Percentiles rank a stretch among this genome's conserved stretches.
Conservation (phyloP, 2,113 vertebrate genomes). For the Daphoenositta chrysoptera region DNA sequence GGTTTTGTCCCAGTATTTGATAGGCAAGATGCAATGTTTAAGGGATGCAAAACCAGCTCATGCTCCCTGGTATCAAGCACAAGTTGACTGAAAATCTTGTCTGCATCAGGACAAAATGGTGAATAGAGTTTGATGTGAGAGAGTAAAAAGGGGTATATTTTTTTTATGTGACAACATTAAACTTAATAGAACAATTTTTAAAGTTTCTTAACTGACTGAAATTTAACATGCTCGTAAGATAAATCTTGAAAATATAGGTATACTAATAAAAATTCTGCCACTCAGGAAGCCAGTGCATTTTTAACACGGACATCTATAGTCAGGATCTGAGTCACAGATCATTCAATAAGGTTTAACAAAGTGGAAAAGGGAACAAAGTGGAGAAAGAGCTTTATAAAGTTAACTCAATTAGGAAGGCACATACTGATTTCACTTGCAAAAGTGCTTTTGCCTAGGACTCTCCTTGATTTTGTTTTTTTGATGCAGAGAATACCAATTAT, state of each 20-base stretch:
- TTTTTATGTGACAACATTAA: background rate
- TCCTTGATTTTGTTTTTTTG: background rate
- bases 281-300: background rate
- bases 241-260: background rate
- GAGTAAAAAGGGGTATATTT: background rate
- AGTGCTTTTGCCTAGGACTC: background rate
- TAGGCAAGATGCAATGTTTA: background rate
- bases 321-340: background rate
- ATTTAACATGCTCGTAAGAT: background rate
- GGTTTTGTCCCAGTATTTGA: background rate
- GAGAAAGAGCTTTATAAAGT: background rate
- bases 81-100: background rate
- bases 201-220: background rate
- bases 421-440: background rate
- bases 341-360: background rate
- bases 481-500: background rate
- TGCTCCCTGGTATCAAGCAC: background rate
- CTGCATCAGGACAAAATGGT: background rate
- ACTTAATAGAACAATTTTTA: background rate
- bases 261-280: background rate
- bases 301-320: background rate
- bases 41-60: background rate
- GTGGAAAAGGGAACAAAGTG: background rate
- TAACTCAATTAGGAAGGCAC: background rate
- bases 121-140: background rate